Percentiles rank a stretch among this genome's conserved stretches.
Conservation (phyloP, 1,140 invertebrate species). For the Dendroctonus ponderosae region DNA sequence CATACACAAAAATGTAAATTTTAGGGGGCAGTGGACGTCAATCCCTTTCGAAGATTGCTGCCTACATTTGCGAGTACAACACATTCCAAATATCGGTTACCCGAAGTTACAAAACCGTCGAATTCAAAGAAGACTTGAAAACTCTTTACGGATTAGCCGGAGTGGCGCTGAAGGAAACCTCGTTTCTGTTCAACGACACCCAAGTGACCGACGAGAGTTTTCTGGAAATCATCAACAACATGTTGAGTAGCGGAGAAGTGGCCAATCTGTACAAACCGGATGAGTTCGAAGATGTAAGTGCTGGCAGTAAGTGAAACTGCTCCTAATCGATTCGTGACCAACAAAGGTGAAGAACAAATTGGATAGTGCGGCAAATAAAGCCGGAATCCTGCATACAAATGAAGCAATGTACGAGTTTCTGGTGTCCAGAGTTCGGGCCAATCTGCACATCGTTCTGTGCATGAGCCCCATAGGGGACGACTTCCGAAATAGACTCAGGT, state of each 20-base stretch:
- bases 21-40: constrained; percentile 81
- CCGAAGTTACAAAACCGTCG: constrained; percentile 69
- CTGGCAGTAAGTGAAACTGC: neutral
- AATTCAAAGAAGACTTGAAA: constrained; percentile 84
- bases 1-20: constrained; percentile 1
- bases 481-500: constrained; percentile 68
- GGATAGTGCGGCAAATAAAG: constrained; percentile 63
- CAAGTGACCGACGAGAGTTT: constrained; percentile 79
- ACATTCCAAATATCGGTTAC: constrained; percentile 78
- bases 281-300: constrained; percentile 80
- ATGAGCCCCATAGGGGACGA: constrained; percentile 83
- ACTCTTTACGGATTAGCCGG: constrained; percentile 69
- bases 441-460: constrained; percentile 79
- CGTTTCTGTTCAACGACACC: constrained; percentile 81
- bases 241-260: constrained; percentile 81
- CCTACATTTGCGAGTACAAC: constrained; percentile 74
- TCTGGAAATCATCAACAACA: constrained; percentile 84
- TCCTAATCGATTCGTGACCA: neutral
- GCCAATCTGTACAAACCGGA: constrained; percentile 80
- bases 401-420: constrained; percentile 72
- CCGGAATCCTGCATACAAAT: constrained; percentile 63
- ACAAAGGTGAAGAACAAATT: constrained; percentile 68
- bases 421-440: constrained; percentile 70
- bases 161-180: constrained; percentile 70
- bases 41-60: constrained; percentile 70